Conservation (phyloP, 2,797 vertebrate genomes). For the Sus cebifrons region DNA sequence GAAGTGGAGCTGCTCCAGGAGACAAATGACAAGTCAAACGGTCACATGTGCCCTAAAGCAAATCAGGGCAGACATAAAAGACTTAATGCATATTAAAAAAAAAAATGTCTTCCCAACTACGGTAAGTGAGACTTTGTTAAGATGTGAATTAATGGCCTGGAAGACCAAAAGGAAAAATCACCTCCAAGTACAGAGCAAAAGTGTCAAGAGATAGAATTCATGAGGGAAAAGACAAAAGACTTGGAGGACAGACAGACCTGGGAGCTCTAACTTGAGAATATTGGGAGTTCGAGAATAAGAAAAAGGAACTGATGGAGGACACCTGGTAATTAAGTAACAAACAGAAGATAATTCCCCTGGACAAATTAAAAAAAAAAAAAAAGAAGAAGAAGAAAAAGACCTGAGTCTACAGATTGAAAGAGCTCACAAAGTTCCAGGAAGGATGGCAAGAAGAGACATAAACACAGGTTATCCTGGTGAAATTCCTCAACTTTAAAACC, state of each 20-base stretch:
- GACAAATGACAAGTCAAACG: background rate
- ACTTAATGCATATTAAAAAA: background rate
- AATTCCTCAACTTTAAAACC: constrained; percentile 57
- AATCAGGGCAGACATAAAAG: background rate
- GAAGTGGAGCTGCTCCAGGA: background rate
- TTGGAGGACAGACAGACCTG: background rate
- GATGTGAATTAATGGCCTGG: background rate
- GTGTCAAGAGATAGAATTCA: background rate
- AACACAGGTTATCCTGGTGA: background rate
- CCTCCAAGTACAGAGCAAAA: background rate
- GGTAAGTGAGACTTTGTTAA: background rate
- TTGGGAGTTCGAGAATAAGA: constrained; percentile 25
- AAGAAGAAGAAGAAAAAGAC: background rate
- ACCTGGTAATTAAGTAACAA: constrained; percentile 55
- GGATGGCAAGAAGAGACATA: constrained; percentile 15
- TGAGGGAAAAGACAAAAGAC: constrained; percentile 47
- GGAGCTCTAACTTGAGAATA: background rate
- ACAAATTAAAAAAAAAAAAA: background rate
- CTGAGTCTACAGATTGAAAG: constrained; percentile 33
- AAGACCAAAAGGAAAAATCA: constrained; percentile 1
- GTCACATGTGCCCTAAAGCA: background rate
- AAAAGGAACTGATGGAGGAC: background rate
- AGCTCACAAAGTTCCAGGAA: constrained; percentile 13
- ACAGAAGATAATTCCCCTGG: background rate
- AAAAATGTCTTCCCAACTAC: background rate